phyloP scores from a whole-genome alignment of 2,888 invertebrate species.

The Escarpia spicata region DNA sequence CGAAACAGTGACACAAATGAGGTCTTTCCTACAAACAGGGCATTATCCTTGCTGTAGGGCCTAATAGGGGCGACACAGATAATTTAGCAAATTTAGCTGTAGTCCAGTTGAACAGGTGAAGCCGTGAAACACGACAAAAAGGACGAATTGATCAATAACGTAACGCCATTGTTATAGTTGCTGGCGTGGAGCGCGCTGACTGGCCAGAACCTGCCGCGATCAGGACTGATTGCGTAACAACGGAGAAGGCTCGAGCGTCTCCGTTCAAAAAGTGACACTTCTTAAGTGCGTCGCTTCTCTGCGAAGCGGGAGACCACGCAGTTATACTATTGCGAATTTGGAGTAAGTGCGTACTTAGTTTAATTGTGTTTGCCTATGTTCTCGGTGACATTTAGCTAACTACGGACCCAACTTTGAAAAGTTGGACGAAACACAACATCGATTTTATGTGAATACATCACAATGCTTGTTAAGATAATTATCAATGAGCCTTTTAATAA shows the following conservation, averaged over 20 bases:
- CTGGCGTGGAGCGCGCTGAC: background rate
- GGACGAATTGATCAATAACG: background rate
- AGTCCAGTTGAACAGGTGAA: background rate
- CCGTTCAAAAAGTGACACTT: conserved; percentile 13
- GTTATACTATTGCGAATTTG: background rate
- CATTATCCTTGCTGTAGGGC: background rate
- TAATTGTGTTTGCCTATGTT: conserved; percentile 12
- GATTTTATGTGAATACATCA: background rate
- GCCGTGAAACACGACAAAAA: background rate
- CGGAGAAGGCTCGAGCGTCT: background rate
- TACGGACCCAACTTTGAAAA: background rate
- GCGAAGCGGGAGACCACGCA: background rate
- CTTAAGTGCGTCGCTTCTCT: background rate
- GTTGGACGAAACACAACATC: background rate
- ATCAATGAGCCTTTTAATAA: background rate
- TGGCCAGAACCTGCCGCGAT: background rate
- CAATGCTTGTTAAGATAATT: background rate
- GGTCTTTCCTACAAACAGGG: too few relatives aligned
- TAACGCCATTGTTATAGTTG: background rate
- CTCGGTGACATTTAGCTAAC: conserved; percentile 6
- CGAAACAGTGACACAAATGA: too few relatives aligned
- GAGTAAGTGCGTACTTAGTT: background rate
- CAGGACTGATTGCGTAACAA: background rate
- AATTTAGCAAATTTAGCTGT: background rate
- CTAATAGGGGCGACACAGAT: background rate